phyloP scores from a whole-genome alignment of 1,140 invertebrate genomes.

The Paralvinella palmiformis region DNA sequence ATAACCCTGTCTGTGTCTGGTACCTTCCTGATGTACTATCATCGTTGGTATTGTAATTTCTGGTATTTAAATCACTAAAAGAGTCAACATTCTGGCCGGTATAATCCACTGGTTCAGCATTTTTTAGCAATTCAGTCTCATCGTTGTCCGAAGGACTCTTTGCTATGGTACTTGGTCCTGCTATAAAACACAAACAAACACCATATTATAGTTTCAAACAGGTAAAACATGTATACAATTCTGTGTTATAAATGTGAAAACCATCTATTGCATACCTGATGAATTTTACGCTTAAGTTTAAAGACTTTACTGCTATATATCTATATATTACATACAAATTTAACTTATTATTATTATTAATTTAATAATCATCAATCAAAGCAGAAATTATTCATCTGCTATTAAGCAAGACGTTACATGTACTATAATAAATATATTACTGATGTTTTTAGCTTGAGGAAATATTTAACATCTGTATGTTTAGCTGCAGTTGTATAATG shows the following conservation, averaged over 20 bases:
- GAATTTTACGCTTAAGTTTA: neutral
- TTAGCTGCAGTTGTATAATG: neutral
- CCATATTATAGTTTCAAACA: neutral
- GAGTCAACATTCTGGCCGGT: constrained; percentile 19
- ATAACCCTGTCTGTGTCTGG: neutral
- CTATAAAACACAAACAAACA: neutral
- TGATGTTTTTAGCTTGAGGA: neutral
- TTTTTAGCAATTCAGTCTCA: constrained; percentile 57
- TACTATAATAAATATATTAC: neutral
- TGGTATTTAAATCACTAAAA: neutral
- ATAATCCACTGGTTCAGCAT: constrained; percentile 62
- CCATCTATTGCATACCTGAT: neutral
- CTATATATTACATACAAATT: neutral
- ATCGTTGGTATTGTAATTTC: neutral
- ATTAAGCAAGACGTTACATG: neutral
- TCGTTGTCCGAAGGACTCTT: constrained; percentile 56
- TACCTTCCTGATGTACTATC: neutral
- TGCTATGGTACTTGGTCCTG: neutral
- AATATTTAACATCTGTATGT: neutral
- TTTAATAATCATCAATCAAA: neutral
- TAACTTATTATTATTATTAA: neutral
- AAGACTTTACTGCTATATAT: neutral
- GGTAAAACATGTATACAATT: neutral
- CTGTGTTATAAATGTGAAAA: neutral
- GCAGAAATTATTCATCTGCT: neutral